These are phyloP conservation scores for Cryptocheilus praepositus DNA, from an alignment of 2,888 invertebrate species.

Conservation along the genomic window DNA sequence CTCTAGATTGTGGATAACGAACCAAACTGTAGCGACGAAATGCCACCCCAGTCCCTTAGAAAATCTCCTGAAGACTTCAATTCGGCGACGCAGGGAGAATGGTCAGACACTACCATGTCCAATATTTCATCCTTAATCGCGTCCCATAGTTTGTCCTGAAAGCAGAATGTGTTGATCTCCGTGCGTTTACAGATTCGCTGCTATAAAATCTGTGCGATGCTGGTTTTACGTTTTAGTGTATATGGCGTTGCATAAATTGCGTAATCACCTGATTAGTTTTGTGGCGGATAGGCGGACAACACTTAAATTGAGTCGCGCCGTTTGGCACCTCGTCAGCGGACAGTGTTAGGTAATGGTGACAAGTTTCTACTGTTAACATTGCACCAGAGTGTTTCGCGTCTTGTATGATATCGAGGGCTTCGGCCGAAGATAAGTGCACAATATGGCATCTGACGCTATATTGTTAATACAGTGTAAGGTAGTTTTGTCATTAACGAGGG, in stretches of 20 bases:
- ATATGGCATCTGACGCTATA: conserved; percentile 81
- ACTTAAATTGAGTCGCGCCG: conserved; percentile 82
- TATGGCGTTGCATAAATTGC: no score
- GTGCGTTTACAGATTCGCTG: no score
- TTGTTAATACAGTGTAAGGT: conserved; percentile 1
- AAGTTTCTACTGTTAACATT: conserved; percentile 83
- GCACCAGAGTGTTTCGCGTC: conserved; percentile 77
- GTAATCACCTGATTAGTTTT: conserved; percentile 77
- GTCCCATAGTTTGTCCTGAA: conserved; percentile 80
- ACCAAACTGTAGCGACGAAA: conserved; percentile 85
- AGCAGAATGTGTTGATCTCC: no score
- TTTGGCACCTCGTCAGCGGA: conserved; percentile 80
- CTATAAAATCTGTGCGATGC: conserved; percentile 15
- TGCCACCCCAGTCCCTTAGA: conserved; percentile 84
- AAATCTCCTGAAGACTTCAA: conserved; percentile 78
- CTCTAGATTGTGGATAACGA: conserved; percentile 24
- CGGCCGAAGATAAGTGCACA: conserved; percentile 82
- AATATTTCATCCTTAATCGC: conserved; percentile 78
- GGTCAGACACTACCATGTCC: conserved; percentile 61
- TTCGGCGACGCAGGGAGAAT: conserved; percentile 64
- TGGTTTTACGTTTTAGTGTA: no score
- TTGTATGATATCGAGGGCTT: conserved; percentile 78
- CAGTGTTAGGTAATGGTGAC: conserved; percentile 83
- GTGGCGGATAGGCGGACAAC: conserved; percentile 83
- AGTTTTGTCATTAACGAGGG: conserved; percentile 3